Base-by-base conservation (phyloP, 2,797 vertebrate genomes). In the Melanotaenia maccullochi region DNA sequence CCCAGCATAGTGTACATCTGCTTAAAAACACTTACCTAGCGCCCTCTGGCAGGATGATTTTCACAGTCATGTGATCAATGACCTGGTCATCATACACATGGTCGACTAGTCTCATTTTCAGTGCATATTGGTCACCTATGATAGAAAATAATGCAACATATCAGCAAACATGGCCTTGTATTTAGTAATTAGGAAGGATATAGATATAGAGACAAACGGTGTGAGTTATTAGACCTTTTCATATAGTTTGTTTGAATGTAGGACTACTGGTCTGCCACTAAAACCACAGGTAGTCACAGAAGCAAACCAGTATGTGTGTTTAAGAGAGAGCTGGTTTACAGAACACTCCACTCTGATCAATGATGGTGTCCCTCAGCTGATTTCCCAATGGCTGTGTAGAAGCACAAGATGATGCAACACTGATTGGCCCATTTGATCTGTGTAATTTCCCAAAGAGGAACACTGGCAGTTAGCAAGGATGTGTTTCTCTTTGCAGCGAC, bases 51-150 rank as follows among this genome's bases (percentile, higher is more conserved):
- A 99, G 91, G 83, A 99, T 95, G 2, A 99, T 96, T 90, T 96
- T 99, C 77, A 99, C 96, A 0, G 96, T 98, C 75, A 99, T 89
- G 7, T 93, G 94, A 77, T 99, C 97, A 0, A 97, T 97, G 60
- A 99, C 97, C 87, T 99, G 98, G 74, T 99, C 97, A 62, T 99
- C 98, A 73, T 99, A 99, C 5, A 99, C 97, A 0, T 99, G 98
- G 90, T 99, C 98, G 6, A 99, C 95, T 67, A 99, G 95, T 70
- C 98, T 95, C 96, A 99, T 99, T 91, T 98, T 99, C 90, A 99
- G 86, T 7, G 98, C 97, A 59, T 99, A 99, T 79, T 99, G 97
- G 88, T 99, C 98, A 77, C 98, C 98, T 99, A 75, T 3, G 52
- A 59, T 32, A 85, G 12, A 44, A 42, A 75, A 70, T 22, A 1